These are phyloP conservation scores for Pogonophryne albipinna DNA, from an alignment of 2,797 vertebrate genomes.

Conservation along the genomic window DNA sequence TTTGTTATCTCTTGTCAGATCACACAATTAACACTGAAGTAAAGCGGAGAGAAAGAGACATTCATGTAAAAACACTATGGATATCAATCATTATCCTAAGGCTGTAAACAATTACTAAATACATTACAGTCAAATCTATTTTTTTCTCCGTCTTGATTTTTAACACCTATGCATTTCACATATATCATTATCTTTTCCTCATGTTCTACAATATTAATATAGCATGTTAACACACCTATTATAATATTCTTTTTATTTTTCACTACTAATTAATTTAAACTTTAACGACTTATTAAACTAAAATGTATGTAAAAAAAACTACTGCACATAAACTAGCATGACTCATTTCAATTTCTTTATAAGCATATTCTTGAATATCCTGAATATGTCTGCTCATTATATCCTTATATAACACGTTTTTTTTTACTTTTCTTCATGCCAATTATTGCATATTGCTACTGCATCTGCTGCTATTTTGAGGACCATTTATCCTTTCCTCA, in stretches of 20 bases:
- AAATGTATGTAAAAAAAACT: neutral
- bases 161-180: neutral
- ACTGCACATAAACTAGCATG: neutral
- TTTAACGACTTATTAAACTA: too few relatives aligned
- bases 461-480: conserved; percentile 6
- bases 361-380: conserved; percentile 1
- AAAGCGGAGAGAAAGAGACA: neutral
- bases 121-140: neutral
- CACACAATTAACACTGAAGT: neutral
- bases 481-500: neutral
- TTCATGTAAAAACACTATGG: too few relatives aligned
- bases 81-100: neutral
- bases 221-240: too few relatives aligned
- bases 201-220: neutral
- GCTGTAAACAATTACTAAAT: neutral
- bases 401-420: neutral
- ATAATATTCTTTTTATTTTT: too few relatives aligned
- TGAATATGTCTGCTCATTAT: neutral
- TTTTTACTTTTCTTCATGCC: neutral
- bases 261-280: too few relatives aligned
- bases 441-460: neutral
- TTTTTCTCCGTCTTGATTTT: neutral
- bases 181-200: neutral
- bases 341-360: neutral
- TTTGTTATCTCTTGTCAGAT: conserved; percentile 33